phyloP scores from a whole-genome alignment of 2,888 invertebrate genomes.

The Pterobdella sp. region DNA sequence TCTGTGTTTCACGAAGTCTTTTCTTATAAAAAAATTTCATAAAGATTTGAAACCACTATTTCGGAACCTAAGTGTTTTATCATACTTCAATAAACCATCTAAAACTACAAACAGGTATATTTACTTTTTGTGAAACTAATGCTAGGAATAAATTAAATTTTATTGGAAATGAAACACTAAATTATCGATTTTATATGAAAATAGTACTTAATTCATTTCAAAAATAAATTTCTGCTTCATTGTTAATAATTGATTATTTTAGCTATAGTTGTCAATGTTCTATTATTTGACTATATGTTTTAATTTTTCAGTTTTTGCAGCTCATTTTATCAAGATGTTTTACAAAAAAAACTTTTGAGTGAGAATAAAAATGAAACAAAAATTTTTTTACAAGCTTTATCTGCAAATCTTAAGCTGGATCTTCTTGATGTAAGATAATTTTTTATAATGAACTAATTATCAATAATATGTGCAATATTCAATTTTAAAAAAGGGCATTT shows the following conservation, averaged over 20 bases:
- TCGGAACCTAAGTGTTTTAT: not conserved
- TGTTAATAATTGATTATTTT: too few relatives aligned
- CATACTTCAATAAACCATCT: not conserved
- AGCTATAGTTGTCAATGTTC: too few relatives aligned
- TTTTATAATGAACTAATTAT: too few relatives aligned
- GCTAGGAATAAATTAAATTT: not conserved
- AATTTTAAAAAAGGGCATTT: not conserved
- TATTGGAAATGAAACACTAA: not conserved
- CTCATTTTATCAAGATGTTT: constrained; percentile 1
- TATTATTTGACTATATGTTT: too few relatives aligned
- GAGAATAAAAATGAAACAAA: not conserved
- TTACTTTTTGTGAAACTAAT: too few relatives aligned
- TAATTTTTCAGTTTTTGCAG: not conserved
- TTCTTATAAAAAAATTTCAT: not conserved
- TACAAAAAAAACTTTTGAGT: not conserved
- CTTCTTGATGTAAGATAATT: too few relatives aligned
- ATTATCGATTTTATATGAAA: not conserved
- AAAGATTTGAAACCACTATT: not conserved
- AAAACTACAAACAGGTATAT: too few relatives aligned
- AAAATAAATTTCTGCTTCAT: too few relatives aligned
- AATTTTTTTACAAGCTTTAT: not conserved
- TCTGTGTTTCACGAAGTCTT: not conserved
- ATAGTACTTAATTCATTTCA: too few relatives aligned
- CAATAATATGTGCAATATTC: too few relatives aligned
- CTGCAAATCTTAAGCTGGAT: not conserved